Evolutionary conservation across 1,140 invertebrate species (phyloP), one percentile per base, ranked within the genome.

Genomic region (Bombus difficillimus): DNA sequence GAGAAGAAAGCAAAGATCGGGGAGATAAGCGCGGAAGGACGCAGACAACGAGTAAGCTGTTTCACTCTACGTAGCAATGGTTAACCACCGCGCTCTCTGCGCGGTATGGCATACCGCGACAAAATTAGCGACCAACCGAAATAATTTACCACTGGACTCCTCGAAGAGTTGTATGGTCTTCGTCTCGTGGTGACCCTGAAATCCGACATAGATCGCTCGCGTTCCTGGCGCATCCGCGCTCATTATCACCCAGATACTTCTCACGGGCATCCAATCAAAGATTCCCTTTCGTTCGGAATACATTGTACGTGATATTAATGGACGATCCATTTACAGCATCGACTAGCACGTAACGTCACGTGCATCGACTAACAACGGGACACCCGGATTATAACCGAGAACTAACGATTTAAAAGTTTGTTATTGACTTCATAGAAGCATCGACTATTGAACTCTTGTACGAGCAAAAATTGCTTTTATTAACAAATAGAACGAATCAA

Each of bases 81-180:
- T 57, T 88, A 78, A 87, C 87, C 75, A 83, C 43, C 37, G 34
- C 34, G 18, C 53, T 47, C 59, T 34, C 39, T 43, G 41, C 39
- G 59, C 59, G 78, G 39, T 53, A 76, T 62, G 37, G 81, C 74
- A 81, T 88, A 88, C 87, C 86, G 81, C 59, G 86, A 89, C 87
- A 84, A 83, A 89, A 89, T 89, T 89, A 89, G 86, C 86, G 86
- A 62, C 62, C 66, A 89, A 88, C 87, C 81, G 86, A 89, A 89
- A 89, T 89, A 88, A 88, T 89, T 88, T 89, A 88, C 87, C 87
- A 53, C 66, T 64, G 28, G 64, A 88, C 76, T 85, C 77, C 64
- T 66, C 43, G 69, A 53, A 34, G 76, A 39, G 77, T 32, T 88
- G 62, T 69, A 87, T 88, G 86, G 71, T 88, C 76, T 88, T 80